Conservation (phyloP, 2,113 vertebrate species). For the Tympanuchus pallidicinctus region DNA sequence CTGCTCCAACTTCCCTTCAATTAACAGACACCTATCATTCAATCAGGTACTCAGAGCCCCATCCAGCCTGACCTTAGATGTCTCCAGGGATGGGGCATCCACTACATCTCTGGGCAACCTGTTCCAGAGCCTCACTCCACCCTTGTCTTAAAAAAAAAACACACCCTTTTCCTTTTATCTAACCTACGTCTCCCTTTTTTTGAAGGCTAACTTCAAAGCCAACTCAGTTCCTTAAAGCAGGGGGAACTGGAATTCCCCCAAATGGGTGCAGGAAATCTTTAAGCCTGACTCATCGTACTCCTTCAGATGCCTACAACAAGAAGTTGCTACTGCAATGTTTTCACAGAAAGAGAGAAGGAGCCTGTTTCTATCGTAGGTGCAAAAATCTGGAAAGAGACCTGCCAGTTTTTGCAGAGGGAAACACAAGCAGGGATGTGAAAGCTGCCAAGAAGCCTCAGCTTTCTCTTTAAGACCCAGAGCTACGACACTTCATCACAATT, state of each 20-base stretch:
- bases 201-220: not conserved
- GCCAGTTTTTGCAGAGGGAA: not conserved
- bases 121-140: too few species aligned
- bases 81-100: too few species aligned
- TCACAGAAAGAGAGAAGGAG: not conserved
- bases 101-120: too few species aligned
- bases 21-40: too few species aligned
- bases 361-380: not conserved
- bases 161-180: too few species aligned
- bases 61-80: too few species aligned
- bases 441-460: not conserved
- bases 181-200: too few species aligned
- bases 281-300: not conserved
- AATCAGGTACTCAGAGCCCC: too few species aligned
- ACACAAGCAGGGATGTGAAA: not conserved
- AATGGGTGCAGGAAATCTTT: not conserved
- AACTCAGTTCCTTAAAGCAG: not conserved
- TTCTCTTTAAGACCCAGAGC: not conserved
- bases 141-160: too few species aligned
- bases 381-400: not conserved
- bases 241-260: not conserved
- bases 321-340: not conserved
- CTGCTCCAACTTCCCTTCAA: too few species aligned
- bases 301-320: accelerated
- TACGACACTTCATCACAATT: not conserved